A percentile compares a stretch with the other conserved stretches of the same genome.
Evolutionary conservation across 2,797 vertebrate species (phyloP).

Genomic region (Kryptolebias ocellatus): DNA sequence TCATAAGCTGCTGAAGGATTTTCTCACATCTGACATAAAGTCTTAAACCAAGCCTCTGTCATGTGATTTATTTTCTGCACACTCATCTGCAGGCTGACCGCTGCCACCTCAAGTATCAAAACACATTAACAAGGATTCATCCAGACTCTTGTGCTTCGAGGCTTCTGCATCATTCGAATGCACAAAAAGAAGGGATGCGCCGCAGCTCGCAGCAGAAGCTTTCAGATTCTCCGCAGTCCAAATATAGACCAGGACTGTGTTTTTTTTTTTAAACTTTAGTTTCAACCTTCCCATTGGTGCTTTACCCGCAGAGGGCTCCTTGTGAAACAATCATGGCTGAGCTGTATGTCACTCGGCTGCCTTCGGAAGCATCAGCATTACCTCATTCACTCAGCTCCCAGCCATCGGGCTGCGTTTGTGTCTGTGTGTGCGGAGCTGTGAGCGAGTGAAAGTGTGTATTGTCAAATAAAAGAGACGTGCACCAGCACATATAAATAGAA

Average conservation of each 20-base stretch:
- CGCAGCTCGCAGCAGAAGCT: conserved; percentile 50
- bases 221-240: conserved; percentile 47
- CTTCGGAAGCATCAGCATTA: conserved; percentile 66
- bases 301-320: not conserved
- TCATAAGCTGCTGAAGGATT: conserved; percentile 21
- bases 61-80: conserved; percentile 5
- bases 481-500: conserved; percentile 24
- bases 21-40: conserved; percentile 17
- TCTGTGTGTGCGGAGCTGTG: conserved; percentile 37
- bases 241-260: conserved; percentile 35
- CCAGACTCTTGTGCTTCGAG: conserved; percentile 35
- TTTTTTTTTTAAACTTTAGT: conserved; percentile 3
- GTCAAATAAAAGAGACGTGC: not conserved
- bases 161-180: conserved; percentile 57
- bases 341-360: conserved; percentile 45
- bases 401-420: conserved; percentile 50
- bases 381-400: conserved; percentile 68
- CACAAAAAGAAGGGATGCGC: conserved; percentile 44
- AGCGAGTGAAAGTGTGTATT: conserved; percentile 32
- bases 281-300: conserved; percentile 11
- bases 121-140: conserved; percentile 44
- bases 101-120: conserved; percentile 28
- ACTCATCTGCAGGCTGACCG: conserved; percentile 16
- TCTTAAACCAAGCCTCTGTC: conserved; percentile 23
- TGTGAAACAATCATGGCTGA: conserved; percentile 45